phyloP scores from a whole-genome alignment of 2,888 invertebrate species.

The Griposia aprilina region DNA sequence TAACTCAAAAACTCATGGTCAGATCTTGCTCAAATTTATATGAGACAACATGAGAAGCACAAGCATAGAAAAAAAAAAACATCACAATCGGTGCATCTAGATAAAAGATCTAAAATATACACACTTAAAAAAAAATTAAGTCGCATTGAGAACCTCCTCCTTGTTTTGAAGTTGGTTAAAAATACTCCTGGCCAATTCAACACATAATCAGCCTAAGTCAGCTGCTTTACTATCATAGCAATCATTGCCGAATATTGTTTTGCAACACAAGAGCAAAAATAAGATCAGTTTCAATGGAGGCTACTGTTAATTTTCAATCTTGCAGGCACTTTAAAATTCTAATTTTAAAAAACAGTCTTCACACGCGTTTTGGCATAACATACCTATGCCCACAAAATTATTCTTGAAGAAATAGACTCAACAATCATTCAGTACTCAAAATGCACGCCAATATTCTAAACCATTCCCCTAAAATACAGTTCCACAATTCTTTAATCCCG shows the following conservation, averaged over 20 bases:
- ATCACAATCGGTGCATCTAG: too few species aligned
- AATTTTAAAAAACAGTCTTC: background rate
- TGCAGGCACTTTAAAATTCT: background rate
- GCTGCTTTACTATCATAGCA: background rate
- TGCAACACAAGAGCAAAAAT: background rate
- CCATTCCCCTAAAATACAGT: conserved; percentile 48
- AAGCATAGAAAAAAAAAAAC: too few species aligned
- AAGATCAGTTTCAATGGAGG: background rate
- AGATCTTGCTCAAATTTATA: too few species aligned
- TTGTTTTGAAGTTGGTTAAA: too few species aligned
- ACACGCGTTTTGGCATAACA: background rate
- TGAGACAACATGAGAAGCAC: too few species aligned
- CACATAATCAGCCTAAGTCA: background rate
- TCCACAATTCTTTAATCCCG: conserved; percentile 41
- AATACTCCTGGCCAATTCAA: background rate
- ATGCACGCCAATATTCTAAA: conserved; percentile 21
- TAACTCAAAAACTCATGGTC: too few species aligned
- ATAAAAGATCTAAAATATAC: too few species aligned
- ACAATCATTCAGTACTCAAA: background rate
- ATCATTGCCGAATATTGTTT: background rate
- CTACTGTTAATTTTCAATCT: background rate
- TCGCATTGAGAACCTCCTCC: too few species aligned
- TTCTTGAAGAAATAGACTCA: background rate
- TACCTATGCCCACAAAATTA: background rate
- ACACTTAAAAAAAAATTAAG: too few species aligned